These are phyloP conservation scores for Pediacus dermestoides DNA, from an alignment of 2,888 invertebrate species.

Conservation along the genomic window DNA sequence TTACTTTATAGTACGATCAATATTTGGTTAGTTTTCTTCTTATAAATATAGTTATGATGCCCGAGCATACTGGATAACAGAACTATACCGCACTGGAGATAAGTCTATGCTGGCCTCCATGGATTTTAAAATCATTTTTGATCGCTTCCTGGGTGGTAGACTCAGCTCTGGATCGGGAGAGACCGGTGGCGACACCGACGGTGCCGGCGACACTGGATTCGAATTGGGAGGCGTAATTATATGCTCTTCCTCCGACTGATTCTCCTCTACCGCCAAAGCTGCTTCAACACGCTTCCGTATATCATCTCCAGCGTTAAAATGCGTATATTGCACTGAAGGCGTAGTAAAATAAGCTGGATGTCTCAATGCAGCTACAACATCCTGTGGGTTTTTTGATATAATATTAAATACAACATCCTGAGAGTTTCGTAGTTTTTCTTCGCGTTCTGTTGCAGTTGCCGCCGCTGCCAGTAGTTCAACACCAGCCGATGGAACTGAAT, in stretches of 20 bases:
- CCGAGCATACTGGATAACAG: slow-evolving; percentile 84
- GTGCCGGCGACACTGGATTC: slow-evolving; percentile 54
- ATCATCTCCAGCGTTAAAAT: slow-evolving; percentile 50
- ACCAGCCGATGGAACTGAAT: slow-evolving; percentile 36
- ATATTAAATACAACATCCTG: slow-evolving; percentile 43
- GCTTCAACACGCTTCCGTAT: slow-evolving; percentile 63
- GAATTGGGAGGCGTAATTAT: slow-evolving; percentile 59
- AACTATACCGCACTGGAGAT: slow-evolving; percentile 54
- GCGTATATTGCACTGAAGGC: slow-evolving; percentile 38
- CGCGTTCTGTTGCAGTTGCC: slow-evolving; percentile 50
- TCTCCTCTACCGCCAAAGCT: slow-evolving; percentile 53
- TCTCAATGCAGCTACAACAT: slow-evolving; percentile 38
- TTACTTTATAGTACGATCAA: slow-evolving; percentile 22
- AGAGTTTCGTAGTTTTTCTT: slow-evolving; percentile 30
- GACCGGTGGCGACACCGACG: slow-evolving; percentile 40
- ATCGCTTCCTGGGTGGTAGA: slow-evolving; percentile 73
- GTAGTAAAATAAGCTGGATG: slow-evolving; percentile 42
- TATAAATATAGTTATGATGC: slow-evolving; percentile 52
- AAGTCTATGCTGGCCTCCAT: slow-evolving; percentile 52
- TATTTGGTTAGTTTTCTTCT: slow-evolving; percentile 12
- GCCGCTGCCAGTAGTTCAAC: slow-evolving; percentile 49
- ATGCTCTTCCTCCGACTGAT: slow-evolving; percentile 50
- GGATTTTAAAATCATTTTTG: slow-evolving; percentile 70
- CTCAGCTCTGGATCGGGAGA: slow-evolving; percentile 58
- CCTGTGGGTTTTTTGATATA: slow-evolving; percentile 38